A percentile compares a stretch with the other conserved stretches of the same genome.
Evolutionary conservation across 2,888 invertebrate genomes (phyloP).

Genomic region (Smittia sp.): DNA sequence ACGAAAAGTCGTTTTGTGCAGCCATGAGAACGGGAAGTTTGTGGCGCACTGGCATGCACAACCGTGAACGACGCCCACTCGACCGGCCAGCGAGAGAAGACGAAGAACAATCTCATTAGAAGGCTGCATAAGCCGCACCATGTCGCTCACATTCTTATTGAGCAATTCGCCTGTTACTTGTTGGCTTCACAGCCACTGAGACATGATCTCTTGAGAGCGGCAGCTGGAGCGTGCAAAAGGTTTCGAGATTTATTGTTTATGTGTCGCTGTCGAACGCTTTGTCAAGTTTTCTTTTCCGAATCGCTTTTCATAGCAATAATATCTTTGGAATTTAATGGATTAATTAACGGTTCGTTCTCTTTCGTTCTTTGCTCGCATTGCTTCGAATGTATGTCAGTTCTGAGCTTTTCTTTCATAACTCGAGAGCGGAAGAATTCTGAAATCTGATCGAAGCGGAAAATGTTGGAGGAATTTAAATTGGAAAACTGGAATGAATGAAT

Average conservation of each 20-base stretch:
- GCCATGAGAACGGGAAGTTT: neutral
- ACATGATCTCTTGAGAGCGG: neutral
- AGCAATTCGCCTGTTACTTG: neutral
- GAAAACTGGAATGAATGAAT: neutral
- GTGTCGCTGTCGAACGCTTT: neutral
- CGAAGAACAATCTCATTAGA: neutral
- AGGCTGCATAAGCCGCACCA: neutral
- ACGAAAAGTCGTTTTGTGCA: neutral
- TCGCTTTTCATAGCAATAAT: neutral
- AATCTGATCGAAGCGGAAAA: neutral
- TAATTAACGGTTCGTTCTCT: slow-evolving; percentile 21
- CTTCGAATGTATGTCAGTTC: slow-evolving; percentile 16
- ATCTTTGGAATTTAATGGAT: slow-evolving; percentile 27
- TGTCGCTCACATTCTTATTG: neutral
- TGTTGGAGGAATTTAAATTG: neutral
- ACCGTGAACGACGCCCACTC: slow-evolving; percentile 19
- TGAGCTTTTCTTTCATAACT: neutral
- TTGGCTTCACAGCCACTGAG: neutral
- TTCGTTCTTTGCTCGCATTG: neutral
- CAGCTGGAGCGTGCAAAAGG: neutral
- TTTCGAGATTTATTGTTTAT: slow-evolving; percentile 8
- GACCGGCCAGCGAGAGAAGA: neutral
- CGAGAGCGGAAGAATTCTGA: neutral
- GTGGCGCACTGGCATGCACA: neutral
- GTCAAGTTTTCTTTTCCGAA: neutral